Conservation (phyloP, 1,140 invertebrate genomes). For the Augochlora pura region DNA sequence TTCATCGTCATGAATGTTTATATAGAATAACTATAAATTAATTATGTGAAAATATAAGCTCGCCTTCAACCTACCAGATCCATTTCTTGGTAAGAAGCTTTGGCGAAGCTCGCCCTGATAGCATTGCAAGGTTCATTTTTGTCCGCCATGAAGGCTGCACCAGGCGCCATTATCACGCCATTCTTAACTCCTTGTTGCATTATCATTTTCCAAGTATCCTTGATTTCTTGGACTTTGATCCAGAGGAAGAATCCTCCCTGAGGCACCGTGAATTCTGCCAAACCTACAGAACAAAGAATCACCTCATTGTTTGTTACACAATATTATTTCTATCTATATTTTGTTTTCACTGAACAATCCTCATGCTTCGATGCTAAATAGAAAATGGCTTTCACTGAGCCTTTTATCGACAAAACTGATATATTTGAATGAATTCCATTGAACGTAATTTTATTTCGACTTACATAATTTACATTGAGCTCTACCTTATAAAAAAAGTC, state of each 20-base stretch:
- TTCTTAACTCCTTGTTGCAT: constrained; percentile 82
- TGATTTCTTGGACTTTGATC: constrained; percentile 85
- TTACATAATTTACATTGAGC: no score
- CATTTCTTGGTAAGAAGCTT: constrained; percentile 84
- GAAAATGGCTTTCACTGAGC: neutral
- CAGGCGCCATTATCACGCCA: constrained; percentile 86
- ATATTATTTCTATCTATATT: neutral
- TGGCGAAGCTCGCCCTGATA: constrained; percentile 85
- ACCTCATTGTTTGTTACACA: neutral
- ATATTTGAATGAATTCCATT: neutral
- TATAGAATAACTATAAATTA: neutral
- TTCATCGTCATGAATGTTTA: no score
- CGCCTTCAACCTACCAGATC: constrained; percentile 72
- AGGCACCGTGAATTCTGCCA: constrained; percentile 86
- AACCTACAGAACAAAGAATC: constrained; percentile 69
- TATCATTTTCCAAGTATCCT: constrained; percentile 88
- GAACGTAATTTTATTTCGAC: neutral
- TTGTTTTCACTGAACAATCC: neutral
- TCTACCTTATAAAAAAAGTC: no score
- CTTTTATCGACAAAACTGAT: neutral
- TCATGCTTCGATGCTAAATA: neutral
- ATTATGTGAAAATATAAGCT: no score
- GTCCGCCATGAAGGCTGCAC: constrained; percentile 85
- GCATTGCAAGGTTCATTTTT: constrained; percentile 82
- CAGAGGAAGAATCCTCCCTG: constrained; percentile 89